Evolutionary conservation across 2,888 invertebrate species (phyloP).

Genomic region (Tenthredo distinguenda): DNA sequence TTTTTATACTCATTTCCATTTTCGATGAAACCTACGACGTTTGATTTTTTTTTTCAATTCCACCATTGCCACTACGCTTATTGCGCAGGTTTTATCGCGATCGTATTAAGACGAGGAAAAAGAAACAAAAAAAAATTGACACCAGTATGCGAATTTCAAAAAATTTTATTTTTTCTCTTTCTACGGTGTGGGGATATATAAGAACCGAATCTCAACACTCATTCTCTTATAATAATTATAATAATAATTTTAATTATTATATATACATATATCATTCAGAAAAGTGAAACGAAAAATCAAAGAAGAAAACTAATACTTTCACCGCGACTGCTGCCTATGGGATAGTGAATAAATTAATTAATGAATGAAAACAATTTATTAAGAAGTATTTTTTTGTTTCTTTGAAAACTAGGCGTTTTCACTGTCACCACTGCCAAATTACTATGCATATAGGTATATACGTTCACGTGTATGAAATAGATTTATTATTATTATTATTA

Average conservation of each 20-base stretch:
- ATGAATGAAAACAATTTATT: too few species aligned
- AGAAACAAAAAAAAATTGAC: too few species aligned
- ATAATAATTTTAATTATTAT: background rate
- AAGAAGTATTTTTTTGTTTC: background rate
- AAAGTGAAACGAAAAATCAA: background rate
- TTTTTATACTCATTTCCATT: constrained; percentile 9
- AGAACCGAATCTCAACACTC: background rate
- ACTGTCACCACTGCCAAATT: background rate
- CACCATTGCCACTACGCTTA: too few species aligned
- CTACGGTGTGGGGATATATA: background rate
- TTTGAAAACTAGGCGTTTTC: background rate
- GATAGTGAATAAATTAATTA: too few species aligned
- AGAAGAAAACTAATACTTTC: background rate
- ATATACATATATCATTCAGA: background rate
- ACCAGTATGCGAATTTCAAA: too few species aligned
- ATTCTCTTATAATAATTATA: background rate
- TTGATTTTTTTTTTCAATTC: too few species aligned
- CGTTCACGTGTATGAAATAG: too few species aligned
- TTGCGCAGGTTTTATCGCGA: too few species aligned
- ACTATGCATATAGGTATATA: constrained; percentile 37
- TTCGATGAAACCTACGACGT: too few species aligned
- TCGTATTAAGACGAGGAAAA: too few species aligned
- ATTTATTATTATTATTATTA: too few species aligned
- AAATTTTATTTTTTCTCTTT: background rate
- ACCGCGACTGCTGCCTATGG: background rate